These are phyloP conservation scores for Coleophora flavipennella DNA, from an alignment of 2,888 invertebrate species.

Conservation along the genomic window DNA sequence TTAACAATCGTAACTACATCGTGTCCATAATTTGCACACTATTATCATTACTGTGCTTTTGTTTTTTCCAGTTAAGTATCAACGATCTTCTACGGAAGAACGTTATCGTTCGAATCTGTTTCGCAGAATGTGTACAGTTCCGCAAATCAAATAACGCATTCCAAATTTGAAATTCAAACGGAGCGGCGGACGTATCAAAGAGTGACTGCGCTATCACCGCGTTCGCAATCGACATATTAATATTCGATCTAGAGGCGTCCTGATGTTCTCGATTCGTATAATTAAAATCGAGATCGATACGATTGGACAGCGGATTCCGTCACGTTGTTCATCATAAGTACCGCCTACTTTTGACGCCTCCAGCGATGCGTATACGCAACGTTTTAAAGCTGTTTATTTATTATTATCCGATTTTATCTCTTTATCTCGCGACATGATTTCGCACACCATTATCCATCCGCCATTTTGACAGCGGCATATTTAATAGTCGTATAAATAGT, in stretches of 20 bases:
- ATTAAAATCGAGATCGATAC: constrained; percentile 67
- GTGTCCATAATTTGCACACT: too few relatives aligned
- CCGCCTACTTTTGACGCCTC: constrained; percentile 70
- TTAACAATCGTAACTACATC: too few relatives aligned
- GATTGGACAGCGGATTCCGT: constrained; percentile 65
- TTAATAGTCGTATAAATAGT: constrained; percentile 26
- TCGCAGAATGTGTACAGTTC: constrained; percentile 51
- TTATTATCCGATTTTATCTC: constrained; percentile 34
- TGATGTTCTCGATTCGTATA: constrained; percentile 68
- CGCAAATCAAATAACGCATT: constrained; percentile 62
- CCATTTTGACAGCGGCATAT: constrained; percentile 33
- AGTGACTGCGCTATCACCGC: constrained; percentile 47
- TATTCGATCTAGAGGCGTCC: constrained; percentile 63
- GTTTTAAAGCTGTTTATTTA: constrained; percentile 49
- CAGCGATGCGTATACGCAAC: constrained; percentile 64
- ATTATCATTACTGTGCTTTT: too few relatives aligned
- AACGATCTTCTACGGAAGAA: constrained; percentile 42
- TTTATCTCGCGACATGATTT: constrained; percentile 29
- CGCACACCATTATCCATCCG: constrained; percentile 36
- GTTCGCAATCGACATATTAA: constrained; percentile 66
- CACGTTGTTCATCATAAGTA: constrained; percentile 62
- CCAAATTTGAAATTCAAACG: constrained; percentile 54
- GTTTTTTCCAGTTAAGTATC: constrained; percentile 33
- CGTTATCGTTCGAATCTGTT: constrained; percentile 38
- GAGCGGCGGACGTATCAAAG: constrained; percentile 51